Conservation (phyloP, 2,888 invertebrate species). For the Phlogophora meticulosa region DNA sequence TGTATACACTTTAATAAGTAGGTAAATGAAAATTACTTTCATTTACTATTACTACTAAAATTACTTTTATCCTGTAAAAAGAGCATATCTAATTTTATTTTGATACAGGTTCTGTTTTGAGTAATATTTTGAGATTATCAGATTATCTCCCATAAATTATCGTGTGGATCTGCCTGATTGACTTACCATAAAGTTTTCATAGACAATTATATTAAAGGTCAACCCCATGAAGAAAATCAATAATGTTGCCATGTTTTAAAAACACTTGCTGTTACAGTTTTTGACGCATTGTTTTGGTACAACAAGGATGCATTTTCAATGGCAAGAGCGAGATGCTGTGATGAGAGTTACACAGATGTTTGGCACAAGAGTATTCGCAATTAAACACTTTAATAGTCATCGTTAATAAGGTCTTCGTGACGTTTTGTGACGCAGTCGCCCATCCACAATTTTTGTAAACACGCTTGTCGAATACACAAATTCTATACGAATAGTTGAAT, state of each 20-base stretch:
- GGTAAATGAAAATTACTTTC: too few species aligned
- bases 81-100: too few species aligned
- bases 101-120: rapidly evolving
- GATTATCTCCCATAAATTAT: background rate
- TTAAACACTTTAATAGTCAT: conserved; percentile 77
- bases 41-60: too few species aligned
- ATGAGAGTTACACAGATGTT: conserved; percentile 66
- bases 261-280: conserved; percentile 77
- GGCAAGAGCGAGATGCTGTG: conserved; percentile 66
- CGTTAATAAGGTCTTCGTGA: conserved; percentile 75
- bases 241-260: conserved; percentile 86
- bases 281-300: conserved; percentile 76
- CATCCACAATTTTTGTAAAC: conserved; percentile 91
- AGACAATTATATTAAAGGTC: conserved; percentile 71
- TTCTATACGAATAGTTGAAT: conserved; percentile 86
- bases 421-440: conserved; percentile 80
- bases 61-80: too few species aligned
- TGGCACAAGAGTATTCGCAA: conserved; percentile 73
- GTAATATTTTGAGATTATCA: too few species aligned
- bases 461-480: conserved; percentile 91
- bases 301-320: conserved; percentile 82
- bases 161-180: conserved; percentile 15
- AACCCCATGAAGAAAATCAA: conserved; percentile 79
- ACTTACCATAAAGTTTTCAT: conserved; percentile 61
- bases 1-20: too few species aligned